Evolutionary conservation across 2,113 vertebrate species (phyloP).

Genomic region (Atractosteus spatula): DNA sequence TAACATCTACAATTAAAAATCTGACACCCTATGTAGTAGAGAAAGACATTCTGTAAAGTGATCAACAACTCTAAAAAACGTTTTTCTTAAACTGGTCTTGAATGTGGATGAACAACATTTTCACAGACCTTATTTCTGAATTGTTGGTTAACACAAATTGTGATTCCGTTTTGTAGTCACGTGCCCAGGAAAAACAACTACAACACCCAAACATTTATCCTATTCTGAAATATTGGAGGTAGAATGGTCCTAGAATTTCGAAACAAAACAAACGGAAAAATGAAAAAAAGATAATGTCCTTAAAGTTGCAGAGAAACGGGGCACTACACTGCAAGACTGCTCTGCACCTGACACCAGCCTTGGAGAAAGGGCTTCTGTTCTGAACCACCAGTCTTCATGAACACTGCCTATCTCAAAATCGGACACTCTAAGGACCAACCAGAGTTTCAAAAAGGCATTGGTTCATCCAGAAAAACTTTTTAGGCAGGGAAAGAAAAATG

Average conservation of each 20-base stretch:
- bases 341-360: background rate
- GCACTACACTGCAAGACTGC: too few species aligned
- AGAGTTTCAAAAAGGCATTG: too few species aligned
- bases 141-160: background rate
- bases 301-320: background rate
- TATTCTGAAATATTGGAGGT: conserved; percentile 12
- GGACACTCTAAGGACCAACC: too few species aligned
- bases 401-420: too few species aligned
- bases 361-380: background rate
- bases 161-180: background rate
- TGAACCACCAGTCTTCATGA: too few species aligned
- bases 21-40: too few species aligned
- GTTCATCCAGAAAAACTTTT: too few species aligned
- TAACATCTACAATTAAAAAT: too few species aligned
- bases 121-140: background rate
- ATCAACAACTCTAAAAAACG: too few species aligned
- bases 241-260: conserved; percentile 16
- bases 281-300: background rate
- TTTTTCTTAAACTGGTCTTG: background rate
- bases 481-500: too few species aligned
- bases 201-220: background rate
- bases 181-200: background rate
- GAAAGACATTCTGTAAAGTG: too few species aligned
- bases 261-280: too few species aligned
- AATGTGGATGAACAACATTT: background rate